Evolutionary conservation across 2,888 invertebrate genomes (phyloP).

Genomic region (Encarsia formosa): DNA sequence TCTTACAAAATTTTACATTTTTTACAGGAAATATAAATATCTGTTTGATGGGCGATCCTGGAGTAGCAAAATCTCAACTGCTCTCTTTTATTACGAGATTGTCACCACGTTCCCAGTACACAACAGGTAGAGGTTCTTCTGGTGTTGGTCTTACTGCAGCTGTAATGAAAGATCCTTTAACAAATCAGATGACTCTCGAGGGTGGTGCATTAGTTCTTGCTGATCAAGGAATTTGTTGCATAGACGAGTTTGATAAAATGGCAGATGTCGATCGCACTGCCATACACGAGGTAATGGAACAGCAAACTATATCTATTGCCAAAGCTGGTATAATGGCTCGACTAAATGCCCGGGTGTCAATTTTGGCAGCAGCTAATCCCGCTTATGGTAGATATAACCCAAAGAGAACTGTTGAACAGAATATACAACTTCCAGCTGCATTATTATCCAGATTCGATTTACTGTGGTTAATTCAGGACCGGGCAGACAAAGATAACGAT

Average conservation of each 20-base stretch:
- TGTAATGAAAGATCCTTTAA: slow-evolving; percentile 94
- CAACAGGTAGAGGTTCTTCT: slow-evolving; percentile 93
- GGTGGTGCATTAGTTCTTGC: slow-evolving; percentile 96
- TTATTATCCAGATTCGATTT: slow-evolving; percentile 93
- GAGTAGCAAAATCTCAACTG: slow-evolving; percentile 98
- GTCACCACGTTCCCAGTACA: slow-evolving; percentile 90
- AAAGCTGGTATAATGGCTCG: slow-evolving; percentile 99
- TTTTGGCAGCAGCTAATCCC: slow-evolving; percentile 98
- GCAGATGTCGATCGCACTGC: slow-evolving; percentile 91
- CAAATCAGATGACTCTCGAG: slow-evolving; percentile 95
- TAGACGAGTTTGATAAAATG: slow-evolving; percentile 99
- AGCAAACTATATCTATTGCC: slow-evolving; percentile 98
- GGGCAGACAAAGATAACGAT: slow-evolving; percentile 65
- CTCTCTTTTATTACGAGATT: slow-evolving; percentile 91
- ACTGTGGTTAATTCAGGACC: slow-evolving; percentile 90
- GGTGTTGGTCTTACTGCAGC: slow-evolving; percentile 99
- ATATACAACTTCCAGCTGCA: slow-evolving; percentile 96
- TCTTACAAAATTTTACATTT: too few species aligned
- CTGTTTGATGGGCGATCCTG: slow-evolving; percentile 99
- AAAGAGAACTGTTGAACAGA: slow-evolving; percentile 90
- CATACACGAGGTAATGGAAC: slow-evolving; percentile 98
- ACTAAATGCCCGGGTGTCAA: slow-evolving; percentile 94
- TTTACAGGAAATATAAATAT: slow-evolving; percentile 83
- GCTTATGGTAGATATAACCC: slow-evolving; percentile 98
- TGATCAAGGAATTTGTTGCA: slow-evolving; percentile 96